Evolutionary conservation across 2,113 vertebrate species (phyloP).

Genomic region (Cephalopholis sonnerati): DNA sequence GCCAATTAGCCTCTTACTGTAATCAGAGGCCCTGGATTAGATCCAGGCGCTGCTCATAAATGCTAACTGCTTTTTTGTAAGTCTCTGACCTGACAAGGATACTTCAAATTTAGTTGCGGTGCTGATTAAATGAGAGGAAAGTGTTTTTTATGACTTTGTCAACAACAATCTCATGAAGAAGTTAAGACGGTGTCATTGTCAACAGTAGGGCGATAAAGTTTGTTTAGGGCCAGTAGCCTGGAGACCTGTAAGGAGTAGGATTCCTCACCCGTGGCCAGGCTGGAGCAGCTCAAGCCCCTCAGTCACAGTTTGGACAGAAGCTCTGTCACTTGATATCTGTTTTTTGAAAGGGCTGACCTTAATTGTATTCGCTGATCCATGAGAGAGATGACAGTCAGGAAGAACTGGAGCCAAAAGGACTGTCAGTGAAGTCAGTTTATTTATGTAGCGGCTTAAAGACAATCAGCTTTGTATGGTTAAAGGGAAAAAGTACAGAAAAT

Average conservation of each 20-base stretch:
- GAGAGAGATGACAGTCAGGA: constrained; percentile 17
- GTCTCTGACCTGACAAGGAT: constrained; percentile 25
- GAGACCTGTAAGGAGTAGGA: constrained; percentile 61
- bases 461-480: no score
- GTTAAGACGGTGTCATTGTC: constrained; percentile 66
- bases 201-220: constrained; percentile 64
- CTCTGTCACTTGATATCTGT: constrained; percentile 60
- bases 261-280: constrained; percentile 51
- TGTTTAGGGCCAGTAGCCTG: constrained; percentile 39
- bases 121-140: constrained; percentile 52
- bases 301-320: constrained; percentile 49
- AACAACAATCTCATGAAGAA: constrained; percentile 61
- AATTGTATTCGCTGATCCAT: constrained; percentile 36
- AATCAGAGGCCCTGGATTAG: constrained; percentile 74
- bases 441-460: no score
- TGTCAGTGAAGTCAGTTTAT: no score
- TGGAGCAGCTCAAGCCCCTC: constrained; percentile 49
- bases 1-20: constrained; percentile 63
- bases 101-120: constrained; percentile 28
- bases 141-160: constrained; percentile 37
- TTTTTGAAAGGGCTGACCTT: constrained; percentile 47
- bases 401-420: constrained; percentile 20
- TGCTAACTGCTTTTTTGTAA: constrained; percentile 28
- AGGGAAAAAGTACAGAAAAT: no score
- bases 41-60: constrained; percentile 44